Base-by-base conservation (phyloP, 2,113 vertebrate species). In the Meleagris gallopavo region DNA sequence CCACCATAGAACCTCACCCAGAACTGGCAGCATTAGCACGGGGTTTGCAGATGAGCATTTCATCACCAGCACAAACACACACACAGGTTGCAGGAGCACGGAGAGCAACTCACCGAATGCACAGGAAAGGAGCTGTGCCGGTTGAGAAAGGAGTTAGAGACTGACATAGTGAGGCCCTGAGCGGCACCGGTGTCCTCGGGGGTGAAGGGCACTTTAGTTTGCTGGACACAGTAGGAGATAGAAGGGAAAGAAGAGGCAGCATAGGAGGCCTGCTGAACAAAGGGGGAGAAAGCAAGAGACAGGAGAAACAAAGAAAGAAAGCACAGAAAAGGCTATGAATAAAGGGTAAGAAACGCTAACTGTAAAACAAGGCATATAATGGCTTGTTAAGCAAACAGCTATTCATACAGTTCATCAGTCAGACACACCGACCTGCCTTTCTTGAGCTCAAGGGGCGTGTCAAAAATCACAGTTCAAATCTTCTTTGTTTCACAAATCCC, bases 101-200 rank as follows among this genome's bases (percentile, higher is more conserved):
- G 88, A 92, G 79, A 90, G 96, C 57, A 10, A 99, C 99, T 99
- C 99, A 99, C 99, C 99, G 98, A 98, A 94, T 98, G 99, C 95
- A 99, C 99, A 93, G 98, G 98, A 93, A 99, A 98, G 97, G 98
- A 98, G 95, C 98, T 98, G 94, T 99, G 99, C 97, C 99, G 99
- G 98, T 98, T 99, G 97, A 99, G 99, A 99, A 99, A 99, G 98
- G 99, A 99, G 98, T 99, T 99, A 99, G 99, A 99, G 98, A 99
- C 97, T 97, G 99, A 99, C 96, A 99, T 98, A 98, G 98, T 99
- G 98, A 99, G 98, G 97, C 99, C 98, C 98, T 98, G 98, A 98
- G 98, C 89, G 98, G 98, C 98, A 98, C 97, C 98, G 97, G 94
- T 95, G 98, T 99, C 99, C 98, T 99, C 99, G 96, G 98, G 97